Conservation (phyloP, 2,888 invertebrate genomes). For the Calameuta idolon region DNA sequence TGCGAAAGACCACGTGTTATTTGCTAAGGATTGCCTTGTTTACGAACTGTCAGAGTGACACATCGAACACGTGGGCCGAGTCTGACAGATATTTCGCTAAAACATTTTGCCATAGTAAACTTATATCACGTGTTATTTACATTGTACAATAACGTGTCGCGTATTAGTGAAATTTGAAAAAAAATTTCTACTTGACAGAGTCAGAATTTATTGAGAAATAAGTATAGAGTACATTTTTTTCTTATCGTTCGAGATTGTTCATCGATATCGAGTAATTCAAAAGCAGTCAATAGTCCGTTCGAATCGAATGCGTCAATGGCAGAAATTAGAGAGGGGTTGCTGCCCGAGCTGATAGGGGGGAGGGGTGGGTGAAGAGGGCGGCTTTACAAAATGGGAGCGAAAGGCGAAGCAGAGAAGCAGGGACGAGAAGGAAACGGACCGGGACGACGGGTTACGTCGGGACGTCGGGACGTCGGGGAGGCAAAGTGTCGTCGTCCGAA, state of each 20-base stretch:
- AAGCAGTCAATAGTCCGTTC: background rate
- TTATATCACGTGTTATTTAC: background rate
- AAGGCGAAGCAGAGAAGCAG: slow-evolving; percentile 37
- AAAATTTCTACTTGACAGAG: no score
- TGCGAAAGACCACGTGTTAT: no score
- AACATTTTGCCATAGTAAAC: background rate
- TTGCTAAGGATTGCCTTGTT: no score
- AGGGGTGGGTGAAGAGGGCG: slow-evolving; percentile 7
- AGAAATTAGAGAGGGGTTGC: background rate
- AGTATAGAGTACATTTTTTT: background rate
- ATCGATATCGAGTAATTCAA: background rate
- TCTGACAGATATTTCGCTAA: background rate
- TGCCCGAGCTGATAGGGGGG: background rate
- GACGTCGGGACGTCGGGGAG: slow-evolving; percentile 57
- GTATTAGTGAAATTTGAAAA: no score
- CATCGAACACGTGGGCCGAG: no score
- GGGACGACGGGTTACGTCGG: slow-evolving; percentile 32
- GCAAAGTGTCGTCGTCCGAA: slow-evolving; percentile 68
- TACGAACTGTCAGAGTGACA: no score
- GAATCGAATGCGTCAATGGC: background rate
- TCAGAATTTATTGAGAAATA: no score
- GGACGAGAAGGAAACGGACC: slow-evolving; percentile 32
- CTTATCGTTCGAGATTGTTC: background rate
- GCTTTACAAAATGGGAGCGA: slow-evolving; percentile 46
- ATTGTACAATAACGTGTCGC: background rate